Base-by-base conservation (phyloP, 2,113 vertebrate species). In the Odocoileus virginianus region DNA sequence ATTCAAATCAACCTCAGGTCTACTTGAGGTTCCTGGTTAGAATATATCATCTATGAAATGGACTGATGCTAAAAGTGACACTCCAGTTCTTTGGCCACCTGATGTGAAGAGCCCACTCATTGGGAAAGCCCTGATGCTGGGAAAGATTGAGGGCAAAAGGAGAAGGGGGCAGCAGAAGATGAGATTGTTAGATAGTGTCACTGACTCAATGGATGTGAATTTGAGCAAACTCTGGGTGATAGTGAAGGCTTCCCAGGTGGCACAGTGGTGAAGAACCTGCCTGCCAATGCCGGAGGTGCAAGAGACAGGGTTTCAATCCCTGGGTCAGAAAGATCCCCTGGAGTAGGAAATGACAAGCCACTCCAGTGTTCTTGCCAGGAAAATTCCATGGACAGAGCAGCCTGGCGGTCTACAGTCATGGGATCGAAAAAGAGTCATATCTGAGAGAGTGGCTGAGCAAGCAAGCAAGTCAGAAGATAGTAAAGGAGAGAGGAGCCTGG, bases 191-290 rank as follows among this genome's bases (percentile, higher is more conserved):
- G n/a, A 36, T 71, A 36, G n/a, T 1, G 1, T 71, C 67, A 71
- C n/a, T 1, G n/a, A 71, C n/a, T 71, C 19, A 36, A 0, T 71
- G n/a, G n/a, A 21, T 5, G 1, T 0, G 67, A 36, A 71, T 36
- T 23, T 36, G n/a, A 71, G n/a, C 67, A 36, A 23, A 71, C 19
- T 71, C 67, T 71, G n/a, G 67, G 67, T 23, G 67, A 71, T 23
- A 23, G n/a, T 71, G n/a, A 36, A 71, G 67, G 67, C 67, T 71
- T 71, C 60, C n/a, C 67, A 36, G n/a, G 67, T 71, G 67, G 67
- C n/a, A 23, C 67, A 71, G 19, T 71, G 67, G n/a, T 71, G 11
- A 36, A 36, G 19, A 71, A 71, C n/a, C 64, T 36, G 67, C 67
- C n/a, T 71, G 9, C n/a, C 17, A 36, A 2, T 36, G 19, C 67